These are phyloP conservation scores for Temnothorax rugatulus DNA, from an alignment of 2,888 invertebrate genomes.

Conservation along the genomic window DNA sequence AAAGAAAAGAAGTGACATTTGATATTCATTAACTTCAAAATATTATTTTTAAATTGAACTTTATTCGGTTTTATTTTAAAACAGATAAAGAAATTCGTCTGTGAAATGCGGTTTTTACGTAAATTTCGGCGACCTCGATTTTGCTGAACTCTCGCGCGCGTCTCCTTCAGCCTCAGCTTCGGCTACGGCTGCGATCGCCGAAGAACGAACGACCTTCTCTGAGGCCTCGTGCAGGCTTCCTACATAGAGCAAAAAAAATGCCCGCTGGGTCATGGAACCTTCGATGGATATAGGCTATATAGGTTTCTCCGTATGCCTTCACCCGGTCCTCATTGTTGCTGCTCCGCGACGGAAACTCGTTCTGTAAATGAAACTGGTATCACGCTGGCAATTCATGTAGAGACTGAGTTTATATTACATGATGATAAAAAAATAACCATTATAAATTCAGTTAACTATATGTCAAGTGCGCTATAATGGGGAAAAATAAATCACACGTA, in stretches of 20 bases:
- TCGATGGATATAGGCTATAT: slow-evolving; percentile 61
- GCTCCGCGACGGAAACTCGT: slow-evolving; percentile 70
- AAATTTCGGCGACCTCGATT: slow-evolving; percentile 2
- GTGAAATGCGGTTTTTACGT: neutral
- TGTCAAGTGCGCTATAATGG: neutral
- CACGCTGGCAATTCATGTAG: slow-evolving; percentile 45
- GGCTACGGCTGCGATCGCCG: neutral
- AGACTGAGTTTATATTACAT: slow-evolving; percentile 31
- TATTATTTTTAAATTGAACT: neutral
- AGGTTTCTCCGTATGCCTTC: slow-evolving; percentile 63
- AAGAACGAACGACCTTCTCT: slow-evolving; percentile 56
- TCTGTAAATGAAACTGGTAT: slow-evolving; percentile 68
- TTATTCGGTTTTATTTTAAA: neutral
- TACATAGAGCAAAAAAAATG: slow-evolving; percentile 56
- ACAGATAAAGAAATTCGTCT: neutral
- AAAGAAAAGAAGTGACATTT: too few relatives aligned
- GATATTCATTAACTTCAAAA: neutral
- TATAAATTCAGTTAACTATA: neutral
- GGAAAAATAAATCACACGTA: neutral
- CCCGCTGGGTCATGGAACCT: slow-evolving; percentile 66
- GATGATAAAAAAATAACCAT: slow-evolving; percentile 7
- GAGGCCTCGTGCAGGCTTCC: slow-evolving; percentile 47
- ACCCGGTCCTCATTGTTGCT: slow-evolving; percentile 64
- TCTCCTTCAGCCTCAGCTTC: neutral
- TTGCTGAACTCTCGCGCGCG: neutral